Base-by-base conservation (phyloP, 1,140 invertebrate genomes). In the Tetramorium alpestre region DNA sequence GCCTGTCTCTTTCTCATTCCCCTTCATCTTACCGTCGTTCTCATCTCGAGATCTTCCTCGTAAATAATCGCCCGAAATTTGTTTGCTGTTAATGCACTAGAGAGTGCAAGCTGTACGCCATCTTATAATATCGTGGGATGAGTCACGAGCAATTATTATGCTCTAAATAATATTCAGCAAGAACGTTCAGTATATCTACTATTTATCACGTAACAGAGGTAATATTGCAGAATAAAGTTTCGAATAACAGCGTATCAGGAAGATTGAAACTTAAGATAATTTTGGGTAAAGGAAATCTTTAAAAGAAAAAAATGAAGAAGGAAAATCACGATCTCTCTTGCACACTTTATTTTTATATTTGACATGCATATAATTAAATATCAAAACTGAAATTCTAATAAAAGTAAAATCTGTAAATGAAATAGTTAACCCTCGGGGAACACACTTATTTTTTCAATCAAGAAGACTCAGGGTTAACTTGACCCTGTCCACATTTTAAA, bases 1-100 rank as follows among this genome's bases (percentile, higher is more conserved):
- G 33, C 3, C 33, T 33, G 11, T 64, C 10, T 25, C 64, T 44
- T n/a, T 41, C 6, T 25, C 5, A n/a, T 58, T 69, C 10, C 69
- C 69, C 33, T 49, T 44, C 3, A 13, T 58, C 11, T 33, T 18
- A 7, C 41, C 25, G 18, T 73, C 47, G 13, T 76, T 64, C 72
- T 28, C 25, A 56, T 76, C 62, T 80, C 47, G 33, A 4, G 33
- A 56, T 54, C 47, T 44, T 76, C 8, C 38, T 76, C 54, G n/a
- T 47, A 65, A 78, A 78, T 33, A 18, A 64, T 78, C 1, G 16
- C 25, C 8, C 22, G 75, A 25, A 60, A 41, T 38, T 38, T 25
- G 11, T 60, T 51, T 25, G 25, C 44, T 22, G 22, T 76, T 62
- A 47, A 77, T 22, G 76, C 60, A 80, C 44, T 7, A 13, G 25